A percentile compares a stretch with the other conserved stretches of the same genome.
These are phyloP conservation scores for Phataginus tricuspis DNA, from an alignment of 2,797 vertebrate species.

Conservation along the genomic window DNA sequence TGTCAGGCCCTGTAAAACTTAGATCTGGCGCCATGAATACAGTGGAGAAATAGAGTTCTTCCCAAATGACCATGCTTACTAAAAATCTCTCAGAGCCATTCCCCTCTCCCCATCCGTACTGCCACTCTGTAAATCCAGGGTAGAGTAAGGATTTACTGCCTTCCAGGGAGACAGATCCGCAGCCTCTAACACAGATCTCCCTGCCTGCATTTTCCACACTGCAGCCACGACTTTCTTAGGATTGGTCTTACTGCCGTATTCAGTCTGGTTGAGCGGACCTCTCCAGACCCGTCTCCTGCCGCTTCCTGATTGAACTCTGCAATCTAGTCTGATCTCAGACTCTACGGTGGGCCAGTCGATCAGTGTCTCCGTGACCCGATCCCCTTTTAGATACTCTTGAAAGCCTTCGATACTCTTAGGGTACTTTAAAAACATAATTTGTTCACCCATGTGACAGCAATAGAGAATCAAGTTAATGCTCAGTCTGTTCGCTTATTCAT, in stretches of 20 bases:
- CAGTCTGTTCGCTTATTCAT: not conserved
- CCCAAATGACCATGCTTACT: not conserved
- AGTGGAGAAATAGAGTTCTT: not conserved
- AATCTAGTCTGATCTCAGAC: not conserved
- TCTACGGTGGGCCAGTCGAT: not conserved
- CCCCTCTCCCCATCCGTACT: not conserved
- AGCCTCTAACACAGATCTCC: not conserved
- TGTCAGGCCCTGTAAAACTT: not conserved
- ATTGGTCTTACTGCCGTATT: not conserved
- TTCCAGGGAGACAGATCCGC: fast-evolving
- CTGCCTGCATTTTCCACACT: not conserved
- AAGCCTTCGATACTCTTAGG: constrained; percentile 17
- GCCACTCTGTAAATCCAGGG: not conserved
- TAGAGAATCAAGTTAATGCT: not conserved
- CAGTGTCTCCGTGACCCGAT: not conserved
- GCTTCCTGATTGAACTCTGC: not conserved
- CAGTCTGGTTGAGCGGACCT: not conserved
- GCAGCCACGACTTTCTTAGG: not conserved
- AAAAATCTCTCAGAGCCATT: not conserved
- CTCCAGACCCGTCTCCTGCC: not conserved
- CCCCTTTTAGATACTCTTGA: not conserved
- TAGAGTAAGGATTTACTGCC: too few species aligned
- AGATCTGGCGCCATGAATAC: not conserved
- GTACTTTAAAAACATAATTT: not conserved
- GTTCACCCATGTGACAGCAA: not conserved